Percentiles rank a stretch among this genome's conserved stretches.
These are phyloP conservation scores for Sepiola atlantica DNA, from an alignment of 2,888 invertebrate genomes.

Conservation along the genomic window DNA sequence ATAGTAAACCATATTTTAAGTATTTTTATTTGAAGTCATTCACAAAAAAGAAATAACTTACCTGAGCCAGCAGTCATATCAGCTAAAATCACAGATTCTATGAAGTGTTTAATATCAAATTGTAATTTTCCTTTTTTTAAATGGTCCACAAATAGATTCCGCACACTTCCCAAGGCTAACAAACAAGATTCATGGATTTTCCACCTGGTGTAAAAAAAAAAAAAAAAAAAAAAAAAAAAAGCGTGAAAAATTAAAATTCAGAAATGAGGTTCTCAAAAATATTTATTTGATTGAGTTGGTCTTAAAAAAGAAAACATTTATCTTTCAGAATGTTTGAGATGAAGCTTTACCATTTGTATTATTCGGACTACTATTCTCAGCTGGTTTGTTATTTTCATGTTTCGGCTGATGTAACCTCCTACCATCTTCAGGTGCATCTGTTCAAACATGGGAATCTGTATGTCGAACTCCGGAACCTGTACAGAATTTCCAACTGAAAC, in stretches of 20 bases:
- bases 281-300: no score
- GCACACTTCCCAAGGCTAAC: constrained; percentile 79
- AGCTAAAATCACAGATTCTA: constrained; percentile 77
- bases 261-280: no score
- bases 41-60: neutral
- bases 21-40: neutral
- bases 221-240: neutral
- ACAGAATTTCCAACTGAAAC: no score
- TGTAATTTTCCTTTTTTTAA: constrained; percentile 70
- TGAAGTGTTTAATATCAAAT: constrained; percentile 74
- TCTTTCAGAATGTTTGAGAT: no score
- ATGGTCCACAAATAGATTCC: constrained; percentile 75
- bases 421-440: no score
- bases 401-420: no score
- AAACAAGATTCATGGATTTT: constrained; percentile 82
- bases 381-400: no score
- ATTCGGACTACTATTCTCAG: no score
- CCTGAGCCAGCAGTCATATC: constrained; percentile 71
- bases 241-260: neutral
- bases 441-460: no score
- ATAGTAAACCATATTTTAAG: neutral
- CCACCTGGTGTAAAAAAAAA: constrained; percentile 76
- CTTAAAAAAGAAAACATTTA: no score
- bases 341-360: no score
- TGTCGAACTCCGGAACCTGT: no score